Evolutionary conservation across 2,113 vertebrate species (phyloP).

Genomic region (Petaurus breviceps): DNA sequence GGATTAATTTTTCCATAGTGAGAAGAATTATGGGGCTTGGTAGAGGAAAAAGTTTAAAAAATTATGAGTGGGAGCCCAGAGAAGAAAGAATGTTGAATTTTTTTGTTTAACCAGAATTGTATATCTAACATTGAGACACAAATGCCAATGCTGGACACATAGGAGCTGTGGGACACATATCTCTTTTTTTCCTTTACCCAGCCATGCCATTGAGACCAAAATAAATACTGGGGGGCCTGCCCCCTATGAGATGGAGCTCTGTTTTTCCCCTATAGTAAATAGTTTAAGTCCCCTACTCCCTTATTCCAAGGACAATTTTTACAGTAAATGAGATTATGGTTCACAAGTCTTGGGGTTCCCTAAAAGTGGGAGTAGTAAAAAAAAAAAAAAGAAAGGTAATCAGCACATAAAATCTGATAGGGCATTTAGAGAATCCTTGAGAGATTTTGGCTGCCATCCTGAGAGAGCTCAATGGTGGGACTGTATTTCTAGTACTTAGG

Average conservation of each 20-base stretch:
- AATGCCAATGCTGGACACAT: neutral
- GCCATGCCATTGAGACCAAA: neutral
- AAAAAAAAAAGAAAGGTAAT: neutral
- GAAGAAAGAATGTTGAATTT: neutral
- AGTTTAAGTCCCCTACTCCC: too few relatives aligned
- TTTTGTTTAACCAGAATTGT: neutral
- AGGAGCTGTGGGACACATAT: neutral
- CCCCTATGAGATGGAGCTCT: neutral
- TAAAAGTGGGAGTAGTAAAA: neutral
- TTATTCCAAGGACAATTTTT: neutral
- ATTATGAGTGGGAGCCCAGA: neutral
- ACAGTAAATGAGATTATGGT: too few relatives aligned
- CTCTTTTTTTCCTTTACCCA: neutral
- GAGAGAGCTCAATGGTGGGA: neutral
- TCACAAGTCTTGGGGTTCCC: neutral
- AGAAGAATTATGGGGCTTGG: neutral
- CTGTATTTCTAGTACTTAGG: neutral
- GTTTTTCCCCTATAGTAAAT: neutral
- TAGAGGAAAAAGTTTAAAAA: neutral
- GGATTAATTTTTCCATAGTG: neutral
- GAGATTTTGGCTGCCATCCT: neutral
- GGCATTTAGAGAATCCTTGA: neutral
- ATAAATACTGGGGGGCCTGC: neutral
- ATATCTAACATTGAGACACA: neutral
- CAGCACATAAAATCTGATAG: neutral